phyloP scores from a whole-genome alignment of 2,113 vertebrate species.

The Tichodroma muraria region DNA sequence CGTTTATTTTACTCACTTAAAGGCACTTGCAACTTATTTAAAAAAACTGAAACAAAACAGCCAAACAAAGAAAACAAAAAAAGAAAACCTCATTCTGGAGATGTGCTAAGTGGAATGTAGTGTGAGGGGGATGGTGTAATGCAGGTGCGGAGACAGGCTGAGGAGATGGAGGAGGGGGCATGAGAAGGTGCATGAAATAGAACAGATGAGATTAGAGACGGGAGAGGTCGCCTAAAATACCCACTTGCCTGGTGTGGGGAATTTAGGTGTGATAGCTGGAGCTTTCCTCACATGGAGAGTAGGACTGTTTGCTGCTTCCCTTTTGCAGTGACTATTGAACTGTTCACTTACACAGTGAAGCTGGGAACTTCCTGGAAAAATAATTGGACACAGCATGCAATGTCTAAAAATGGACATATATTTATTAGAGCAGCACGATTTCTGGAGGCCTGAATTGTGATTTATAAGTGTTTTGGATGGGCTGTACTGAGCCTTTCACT shows the following conservation, averaged over 20 bases:
- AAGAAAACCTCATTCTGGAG: neutral
- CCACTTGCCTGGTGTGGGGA: neutral
- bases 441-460: neutral
- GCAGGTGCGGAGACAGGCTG: neutral
- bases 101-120: neutral
- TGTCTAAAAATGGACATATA: neutral
- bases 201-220: neutral
- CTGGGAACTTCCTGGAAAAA: neutral
- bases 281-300: neutral
- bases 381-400: neutral
- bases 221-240: neutral
- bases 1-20: neutral
- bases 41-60: neutral
- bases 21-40: neutral
- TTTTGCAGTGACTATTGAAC: neutral
- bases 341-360: neutral
- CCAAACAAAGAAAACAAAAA: neutral
- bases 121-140: neutral
- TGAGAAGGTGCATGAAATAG: neutral
- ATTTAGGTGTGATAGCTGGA: neutral
- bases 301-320: neutral
- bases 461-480: neutral
- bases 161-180: neutral
- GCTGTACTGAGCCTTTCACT: neutral
- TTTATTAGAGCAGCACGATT: neutral